A percentile compares a stretch with the other conserved stretches of the same genome.
These are phyloP conservation scores for Oreochromis grahami DNA, from an alignment of 2,797 vertebrate species.

Conservation along the genomic window DNA sequence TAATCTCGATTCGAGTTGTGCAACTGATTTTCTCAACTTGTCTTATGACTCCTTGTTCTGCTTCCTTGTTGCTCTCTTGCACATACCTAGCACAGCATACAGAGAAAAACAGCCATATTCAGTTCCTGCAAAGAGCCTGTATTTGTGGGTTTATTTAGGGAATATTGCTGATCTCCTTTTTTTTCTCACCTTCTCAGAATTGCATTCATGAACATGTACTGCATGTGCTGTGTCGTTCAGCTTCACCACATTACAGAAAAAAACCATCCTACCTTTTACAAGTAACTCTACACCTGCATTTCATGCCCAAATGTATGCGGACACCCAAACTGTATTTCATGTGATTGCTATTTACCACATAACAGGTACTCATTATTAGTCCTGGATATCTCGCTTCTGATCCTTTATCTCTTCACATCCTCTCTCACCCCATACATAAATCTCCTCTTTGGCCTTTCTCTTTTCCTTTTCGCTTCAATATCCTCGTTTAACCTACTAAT, in stretches of 20 bases:
- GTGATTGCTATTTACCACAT: neutral
- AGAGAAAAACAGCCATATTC: neutral
- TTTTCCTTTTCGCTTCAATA: neutral
- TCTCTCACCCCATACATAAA: neutral
- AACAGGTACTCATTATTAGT: neutral
- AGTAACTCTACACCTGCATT: neutral
- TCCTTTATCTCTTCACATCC: neutral
- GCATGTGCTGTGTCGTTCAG: neutral
- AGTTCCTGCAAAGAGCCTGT: neutral
- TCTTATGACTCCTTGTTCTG: conserved; percentile 45
- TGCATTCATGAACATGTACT: neutral
- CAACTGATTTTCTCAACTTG: conserved; percentile 15
- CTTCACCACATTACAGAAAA: neutral
- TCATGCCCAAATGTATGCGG: neutral
- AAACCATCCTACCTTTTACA: neutral
- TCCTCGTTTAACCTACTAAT: neutral
- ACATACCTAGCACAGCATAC: neutral
- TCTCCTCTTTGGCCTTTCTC: neutral
- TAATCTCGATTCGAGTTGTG: conserved; percentile 13
- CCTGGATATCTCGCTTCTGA: neutral
- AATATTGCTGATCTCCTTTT: neutral
- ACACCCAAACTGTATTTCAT: neutral
- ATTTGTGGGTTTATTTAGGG: neutral
- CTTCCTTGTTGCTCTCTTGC: neutral
- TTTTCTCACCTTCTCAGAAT: neutral